Evolutionary conservation across 2,888 invertebrate genomes (phyloP).

Genomic region (Netelia melanura): DNA sequence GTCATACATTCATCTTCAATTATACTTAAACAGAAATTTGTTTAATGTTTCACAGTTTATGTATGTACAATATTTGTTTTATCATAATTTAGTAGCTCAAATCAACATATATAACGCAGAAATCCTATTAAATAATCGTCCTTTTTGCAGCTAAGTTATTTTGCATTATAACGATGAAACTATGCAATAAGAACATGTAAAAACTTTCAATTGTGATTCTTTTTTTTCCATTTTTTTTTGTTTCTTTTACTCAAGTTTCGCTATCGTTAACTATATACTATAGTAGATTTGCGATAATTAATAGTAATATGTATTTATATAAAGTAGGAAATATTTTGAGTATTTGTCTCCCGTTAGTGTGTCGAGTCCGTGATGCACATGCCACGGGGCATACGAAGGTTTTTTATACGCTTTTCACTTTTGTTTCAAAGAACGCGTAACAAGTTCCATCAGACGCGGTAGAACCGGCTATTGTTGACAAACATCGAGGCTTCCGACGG

Average conservation of each 20-base stretch:
- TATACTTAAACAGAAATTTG: slow-evolving; percentile 71
- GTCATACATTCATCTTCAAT: slow-evolving; percentile 77
- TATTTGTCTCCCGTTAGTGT: slow-evolving; percentile 79
- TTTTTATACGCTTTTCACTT: slow-evolving; percentile 62
- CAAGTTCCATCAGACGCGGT: slow-evolving; percentile 65
- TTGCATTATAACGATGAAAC: slow-evolving; percentile 77
- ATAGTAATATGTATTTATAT: slow-evolving; percentile 78
- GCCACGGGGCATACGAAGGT: slow-evolving; percentile 66
- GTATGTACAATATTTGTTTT: slow-evolving; percentile 76
- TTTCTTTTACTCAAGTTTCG: slow-evolving; percentile 72
- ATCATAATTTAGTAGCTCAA: slow-evolving; percentile 79
- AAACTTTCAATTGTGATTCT: slow-evolving; percentile 81
- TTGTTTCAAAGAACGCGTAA: slow-evolving; percentile 53
- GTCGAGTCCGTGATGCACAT: slow-evolving; percentile 68
- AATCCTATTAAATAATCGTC: slow-evolving; percentile 75
- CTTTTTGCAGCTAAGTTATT: slow-evolving; percentile 69
- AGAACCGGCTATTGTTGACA: slow-evolving; percentile 76
- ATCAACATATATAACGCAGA: slow-evolving; percentile 77
- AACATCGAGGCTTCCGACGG: slow-evolving; percentile 52
- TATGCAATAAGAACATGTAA: slow-evolving; percentile 82
- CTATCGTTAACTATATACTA: slow-evolving; percentile 74
- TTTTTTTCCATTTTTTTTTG: slow-evolving; percentile 66
- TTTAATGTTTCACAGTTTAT: slow-evolving; percentile 71
- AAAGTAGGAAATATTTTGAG: slow-evolving; percentile 84
- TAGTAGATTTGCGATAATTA: slow-evolving; percentile 76